These are phyloP conservation scores for Drosophila meridionalis DNA, from an alignment of 2,888 invertebrate species.

Conservation along the genomic window DNA sequence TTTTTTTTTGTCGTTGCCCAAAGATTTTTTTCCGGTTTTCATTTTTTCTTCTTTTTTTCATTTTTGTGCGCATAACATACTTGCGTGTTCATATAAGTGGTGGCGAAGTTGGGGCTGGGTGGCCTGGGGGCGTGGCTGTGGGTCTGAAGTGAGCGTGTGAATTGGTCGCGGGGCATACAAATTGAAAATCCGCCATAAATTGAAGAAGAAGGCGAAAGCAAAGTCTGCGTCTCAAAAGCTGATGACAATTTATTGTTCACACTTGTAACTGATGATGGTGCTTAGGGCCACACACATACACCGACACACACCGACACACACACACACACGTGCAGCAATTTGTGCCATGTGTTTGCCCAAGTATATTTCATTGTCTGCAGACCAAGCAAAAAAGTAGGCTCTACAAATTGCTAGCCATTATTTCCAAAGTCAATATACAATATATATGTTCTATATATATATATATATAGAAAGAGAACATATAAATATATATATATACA, in stretches of 20 bases:
- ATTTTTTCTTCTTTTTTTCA: slow-evolving; percentile 29
- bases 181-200: slow-evolving; percentile 82
- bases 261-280: slow-evolving; percentile 82
- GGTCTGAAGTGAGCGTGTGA: slow-evolving; percentile 35
- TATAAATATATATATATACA: neutral
- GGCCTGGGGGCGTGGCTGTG: neutral
- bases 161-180: slow-evolving; percentile 63
- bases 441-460: slow-evolving; percentile 17
- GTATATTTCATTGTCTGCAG: slow-evolving; percentile 78
- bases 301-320: slow-evolving; percentile 19
- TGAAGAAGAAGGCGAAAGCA: slow-evolving; percentile 64
- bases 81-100: slow-evolving; percentile 51
- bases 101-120: neutral
- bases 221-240: slow-evolving; percentile 69
- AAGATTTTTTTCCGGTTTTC: slow-evolving; percentile 1
- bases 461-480: neutral
- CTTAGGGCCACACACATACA: slow-evolving; percentile 62
- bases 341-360: slow-evolving; percentile 60
- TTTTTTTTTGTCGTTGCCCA: slow-evolving; percentile 16
- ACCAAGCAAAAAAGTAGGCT: slow-evolving; percentile 56
- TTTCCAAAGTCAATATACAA: slow-evolving; percentile 71
- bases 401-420: slow-evolving; percentile 80
- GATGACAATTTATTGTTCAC: slow-evolving; percentile 82
- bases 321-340: slow-evolving; percentile 56
- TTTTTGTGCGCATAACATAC: slow-evolving; percentile 41